These are phyloP conservation scores for Hypanus sabinus DNA, from an alignment of 2,113 vertebrate genomes.

Conservation along the genomic window DNA sequence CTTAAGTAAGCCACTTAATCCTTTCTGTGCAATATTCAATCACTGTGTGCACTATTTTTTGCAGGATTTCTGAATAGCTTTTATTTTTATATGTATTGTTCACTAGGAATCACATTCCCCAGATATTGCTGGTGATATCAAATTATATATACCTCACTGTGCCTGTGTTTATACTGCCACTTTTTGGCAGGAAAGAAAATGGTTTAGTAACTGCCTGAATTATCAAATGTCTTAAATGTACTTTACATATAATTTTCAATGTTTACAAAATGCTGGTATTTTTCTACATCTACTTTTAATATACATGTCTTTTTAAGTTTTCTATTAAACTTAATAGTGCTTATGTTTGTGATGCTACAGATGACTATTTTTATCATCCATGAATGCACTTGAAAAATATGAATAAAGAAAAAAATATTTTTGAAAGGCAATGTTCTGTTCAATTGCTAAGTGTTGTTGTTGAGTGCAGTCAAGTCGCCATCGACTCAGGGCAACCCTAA, in stretches of 20 bases:
- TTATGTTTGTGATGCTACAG: neutral
- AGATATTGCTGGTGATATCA: slow-evolving; percentile 17
- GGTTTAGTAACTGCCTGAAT: neutral
- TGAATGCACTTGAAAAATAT: neutral
- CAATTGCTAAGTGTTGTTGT: no score
- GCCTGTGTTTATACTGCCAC: slow-evolving; percentile 8
- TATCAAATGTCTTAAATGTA: slow-evolving; percentile 13
- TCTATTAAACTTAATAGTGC: neutral
- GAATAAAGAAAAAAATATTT: neutral
- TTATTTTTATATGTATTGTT: slow-evolving; percentile 28
- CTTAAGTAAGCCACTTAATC: slow-evolving; percentile 42
- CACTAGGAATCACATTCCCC: slow-evolving; percentile 9
- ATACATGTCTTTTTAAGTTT: neutral
- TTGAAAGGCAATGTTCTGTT: no score
- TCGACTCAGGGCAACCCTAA: no score
- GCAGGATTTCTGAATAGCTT: slow-evolving; percentile 20
- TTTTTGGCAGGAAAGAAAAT: neutral
- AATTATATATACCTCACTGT: slow-evolving; percentile 34
- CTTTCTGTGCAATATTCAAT: slow-evolving; percentile 39
- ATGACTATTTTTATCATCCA: neutral
- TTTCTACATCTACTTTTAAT: slow-evolving; percentile 30
- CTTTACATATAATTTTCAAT: slow-evolving; percentile 9
- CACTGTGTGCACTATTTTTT: slow-evolving; percentile 38
- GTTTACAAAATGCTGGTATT: slow-evolving; percentile 18
- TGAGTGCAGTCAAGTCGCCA: no score